Evolutionary conservation across 1,140 invertebrate genomes (phyloP).

Genomic region (Subanguina moxae): DNA sequence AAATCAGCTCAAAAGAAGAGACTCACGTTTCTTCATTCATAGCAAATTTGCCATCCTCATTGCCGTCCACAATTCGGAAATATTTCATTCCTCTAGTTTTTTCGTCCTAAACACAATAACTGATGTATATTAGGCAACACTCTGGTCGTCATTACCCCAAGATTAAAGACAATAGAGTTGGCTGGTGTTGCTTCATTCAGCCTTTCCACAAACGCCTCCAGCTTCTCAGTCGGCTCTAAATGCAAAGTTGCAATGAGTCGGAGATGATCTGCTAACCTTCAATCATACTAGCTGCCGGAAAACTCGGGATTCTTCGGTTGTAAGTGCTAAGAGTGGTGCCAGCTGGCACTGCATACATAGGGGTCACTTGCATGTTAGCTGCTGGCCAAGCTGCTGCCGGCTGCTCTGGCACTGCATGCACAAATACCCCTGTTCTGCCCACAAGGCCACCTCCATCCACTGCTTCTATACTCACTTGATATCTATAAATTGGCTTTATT

Average conservation of each 20-base stretch:
- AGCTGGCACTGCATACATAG: too few species aligned
- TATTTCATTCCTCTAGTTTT: constrained; percentile 32
- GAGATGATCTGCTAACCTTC: too few species aligned
- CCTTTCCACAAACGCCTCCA: constrained; percentile 52
- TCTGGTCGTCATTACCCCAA: too few species aligned
- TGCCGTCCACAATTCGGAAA: constrained; percentile 51
- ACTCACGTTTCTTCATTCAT: constrained; percentile 49
- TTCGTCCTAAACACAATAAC: constrained; percentile 39
- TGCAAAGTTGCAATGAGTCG: too few species aligned
- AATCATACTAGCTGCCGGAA: too few species aligned
- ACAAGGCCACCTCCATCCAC: constrained; percentile 48
- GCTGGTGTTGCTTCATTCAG: constrained; percentile 51
- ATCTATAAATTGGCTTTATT: not conserved
- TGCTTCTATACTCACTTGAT: constrained; percentile 15
- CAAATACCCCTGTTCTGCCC: constrained; percentile 46
- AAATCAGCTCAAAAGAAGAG: not conserved
- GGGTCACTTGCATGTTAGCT: too few species aligned
- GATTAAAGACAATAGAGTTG: constrained; percentile 46
- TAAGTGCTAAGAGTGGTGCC: too few species aligned
- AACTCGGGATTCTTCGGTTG: too few species aligned
- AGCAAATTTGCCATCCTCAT: constrained; percentile 50
- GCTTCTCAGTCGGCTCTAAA: too few species aligned
- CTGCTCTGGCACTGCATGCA: constrained; percentile 34
- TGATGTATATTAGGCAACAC: not conserved
- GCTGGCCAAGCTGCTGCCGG: not conserved